These are phyloP conservation scores for Chaetodon trifasciatus DNA, from an alignment of 2,797 vertebrate species.

Conservation along the genomic window DNA sequence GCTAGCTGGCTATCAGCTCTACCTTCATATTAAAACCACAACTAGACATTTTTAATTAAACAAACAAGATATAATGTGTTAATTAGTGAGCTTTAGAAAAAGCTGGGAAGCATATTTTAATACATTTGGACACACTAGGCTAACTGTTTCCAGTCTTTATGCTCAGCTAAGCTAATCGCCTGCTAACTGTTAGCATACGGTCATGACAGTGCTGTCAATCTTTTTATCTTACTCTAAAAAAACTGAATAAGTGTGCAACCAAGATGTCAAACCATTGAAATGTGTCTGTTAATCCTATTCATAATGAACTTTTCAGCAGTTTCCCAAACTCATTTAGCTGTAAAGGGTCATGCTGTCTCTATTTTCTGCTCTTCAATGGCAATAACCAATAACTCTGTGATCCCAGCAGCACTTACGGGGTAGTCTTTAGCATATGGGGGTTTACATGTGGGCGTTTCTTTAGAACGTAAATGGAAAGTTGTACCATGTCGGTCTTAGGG, in stretches of 20 bases:
- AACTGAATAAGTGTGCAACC: not conserved
- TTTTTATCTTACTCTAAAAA: not conserved
- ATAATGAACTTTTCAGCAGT: too few relatives aligned
- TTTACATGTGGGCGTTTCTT: not conserved
- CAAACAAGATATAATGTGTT: not conserved
- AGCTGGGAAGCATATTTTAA: not conserved
- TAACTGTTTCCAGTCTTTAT: not conserved
- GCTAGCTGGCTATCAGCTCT: not conserved
- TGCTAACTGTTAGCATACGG: not conserved
- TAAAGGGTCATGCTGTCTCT: not conserved
- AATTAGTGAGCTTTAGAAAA: not conserved
- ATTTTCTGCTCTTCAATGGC: not conserved
- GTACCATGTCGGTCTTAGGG: not conserved
- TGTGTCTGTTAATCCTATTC: too few relatives aligned
- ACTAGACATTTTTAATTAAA: not conserved
- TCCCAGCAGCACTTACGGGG: not conserved
- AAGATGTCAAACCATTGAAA: too few relatives aligned
- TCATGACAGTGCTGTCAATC: not conserved
- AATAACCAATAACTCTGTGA: not conserved
- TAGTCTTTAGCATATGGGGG: not conserved
- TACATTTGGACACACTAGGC: not conserved
- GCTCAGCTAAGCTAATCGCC: not conserved
- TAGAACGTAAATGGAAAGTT: slow-evolving; percentile 11
- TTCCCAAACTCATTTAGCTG: too few relatives aligned
- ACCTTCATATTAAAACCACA: not conserved